These are phyloP conservation scores for Augiades crinisus DNA, from an alignment of 2,888 invertebrate species.

Conservation along the genomic window DNA sequence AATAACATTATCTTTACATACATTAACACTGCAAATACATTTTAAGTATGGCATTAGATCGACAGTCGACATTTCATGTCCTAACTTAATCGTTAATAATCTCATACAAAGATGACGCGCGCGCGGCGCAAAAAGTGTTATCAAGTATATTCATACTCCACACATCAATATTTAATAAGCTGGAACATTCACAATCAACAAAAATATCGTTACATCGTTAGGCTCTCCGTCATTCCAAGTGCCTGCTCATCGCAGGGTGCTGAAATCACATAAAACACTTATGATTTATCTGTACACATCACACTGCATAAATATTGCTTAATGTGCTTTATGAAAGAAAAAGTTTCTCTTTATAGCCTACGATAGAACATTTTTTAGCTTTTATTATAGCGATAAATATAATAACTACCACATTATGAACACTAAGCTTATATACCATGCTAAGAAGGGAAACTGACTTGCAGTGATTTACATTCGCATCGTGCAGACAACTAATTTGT, in stretches of 20 bases:
- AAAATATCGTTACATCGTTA: slow-evolving; percentile 41
- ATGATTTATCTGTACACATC: no score
- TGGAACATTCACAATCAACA: slow-evolving; percentile 49
- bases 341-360: no score
- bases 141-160: slow-evolving; percentile 30
- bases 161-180: slow-evolving; percentile 34
- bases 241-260: not conserved
- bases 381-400: no score
- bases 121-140: slow-evolving; percentile 42
- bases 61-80: slow-evolving; percentile 71
- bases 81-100: slow-evolving; percentile 66
- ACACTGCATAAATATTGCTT: no score
- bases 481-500: no score
- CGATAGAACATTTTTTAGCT: no score
- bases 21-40: slow-evolving; percentile 26
- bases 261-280: slow-evolving; percentile 10
- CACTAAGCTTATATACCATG: no score
- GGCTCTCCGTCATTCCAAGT: slow-evolving; percentile 35
- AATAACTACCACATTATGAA: no score
- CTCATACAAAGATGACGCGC: slow-evolving; percentile 40
- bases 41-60: slow-evolving; percentile 33
- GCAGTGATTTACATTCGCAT: no score
- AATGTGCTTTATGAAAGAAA: no score
- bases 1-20: slow-evolving; percentile 40
- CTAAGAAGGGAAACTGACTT: no score